Evolutionary conservation across 2,888 invertebrate genomes (phyloP), one percentile per base, ranked within the genome.

Genomic region (Tricholauxania praeusta): DNA sequence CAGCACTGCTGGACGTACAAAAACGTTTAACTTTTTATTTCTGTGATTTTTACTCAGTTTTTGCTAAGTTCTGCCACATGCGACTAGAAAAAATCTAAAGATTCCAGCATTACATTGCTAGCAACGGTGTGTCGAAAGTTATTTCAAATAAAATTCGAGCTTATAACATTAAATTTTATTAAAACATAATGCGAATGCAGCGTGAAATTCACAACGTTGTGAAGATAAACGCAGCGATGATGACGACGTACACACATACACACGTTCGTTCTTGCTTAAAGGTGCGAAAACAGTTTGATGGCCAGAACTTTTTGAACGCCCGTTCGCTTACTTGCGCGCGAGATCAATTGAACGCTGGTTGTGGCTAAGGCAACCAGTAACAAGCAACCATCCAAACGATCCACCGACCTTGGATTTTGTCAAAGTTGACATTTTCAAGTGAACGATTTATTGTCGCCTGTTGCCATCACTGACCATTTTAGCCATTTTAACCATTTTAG

Each of bases 321-420:
- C 28, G 28, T 28, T 28, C 28, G 28, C 28, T 39, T 7, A 39
- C 10, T 39, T 39, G 39, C 39, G 7, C 39, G 39, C 57, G 19
- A n/a, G 14, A 7, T n/a, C 12, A 19, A 57, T 22, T 10, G 57
- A 17, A 3, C 10, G 19, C 17, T 12, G 19, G 57, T 19, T 57
- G 57, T 57, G 15, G 57, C 17, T 39, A 10, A 39, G 10, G 39
- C n/a, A 22, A 22, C n/a, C n/a, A 28, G 57, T 57, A n/a, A 17
- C 17, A 39, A 39, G 39, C n/a, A 22, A 22, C 28, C n/a, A 28
- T 8, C 57, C 62, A 48, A 63, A 17, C 14, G 59, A 14, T 19
- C 62, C 53, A 73, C 75, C 75, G 78, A 77, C 78, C 78, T 78
- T 79, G 78, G 75, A 76, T 79, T 78, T 78, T 79, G 79, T 78